Evolutionary conservation across 2,888 invertebrate genomes (phyloP).

Genomic region (Agapostemon virescens): DNA sequence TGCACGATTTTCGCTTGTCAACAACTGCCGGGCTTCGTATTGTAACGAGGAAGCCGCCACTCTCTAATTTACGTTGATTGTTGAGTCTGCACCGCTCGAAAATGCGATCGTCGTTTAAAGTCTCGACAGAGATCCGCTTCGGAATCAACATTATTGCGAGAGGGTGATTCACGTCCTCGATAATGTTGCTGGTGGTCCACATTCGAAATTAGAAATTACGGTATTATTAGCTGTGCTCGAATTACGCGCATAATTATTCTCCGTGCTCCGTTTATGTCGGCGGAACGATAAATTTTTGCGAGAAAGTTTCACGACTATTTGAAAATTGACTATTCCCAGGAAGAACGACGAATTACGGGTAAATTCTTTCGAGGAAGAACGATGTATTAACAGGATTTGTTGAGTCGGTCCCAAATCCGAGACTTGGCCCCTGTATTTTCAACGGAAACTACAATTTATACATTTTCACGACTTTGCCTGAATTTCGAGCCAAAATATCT

Average conservation of each 20-base stretch:
- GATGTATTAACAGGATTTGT: neutral
- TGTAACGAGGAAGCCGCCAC: neutral
- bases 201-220: neutral
- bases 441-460: neutral
- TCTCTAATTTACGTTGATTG: constrained; percentile 4
- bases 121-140: neutral
- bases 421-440: neutral
- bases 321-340: neutral
- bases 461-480: neutral
- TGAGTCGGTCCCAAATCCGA: neutral
- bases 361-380: neutral
- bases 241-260: neutral
- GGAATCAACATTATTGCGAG: neutral
- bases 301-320: neutral
- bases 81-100: neutral
- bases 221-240: neutral
- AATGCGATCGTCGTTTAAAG: neutral
- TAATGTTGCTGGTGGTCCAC: neutral
- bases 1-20: constrained; percentile 1
- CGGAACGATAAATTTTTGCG: neutral
- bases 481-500: neutral
- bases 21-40: neutral
- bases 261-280: neutral
- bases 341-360: neutral
- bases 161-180: neutral